Evolutionary conservation across 1,140 invertebrate genomes (phyloP).

Genomic region (Drosophila pectinifera): DNA sequence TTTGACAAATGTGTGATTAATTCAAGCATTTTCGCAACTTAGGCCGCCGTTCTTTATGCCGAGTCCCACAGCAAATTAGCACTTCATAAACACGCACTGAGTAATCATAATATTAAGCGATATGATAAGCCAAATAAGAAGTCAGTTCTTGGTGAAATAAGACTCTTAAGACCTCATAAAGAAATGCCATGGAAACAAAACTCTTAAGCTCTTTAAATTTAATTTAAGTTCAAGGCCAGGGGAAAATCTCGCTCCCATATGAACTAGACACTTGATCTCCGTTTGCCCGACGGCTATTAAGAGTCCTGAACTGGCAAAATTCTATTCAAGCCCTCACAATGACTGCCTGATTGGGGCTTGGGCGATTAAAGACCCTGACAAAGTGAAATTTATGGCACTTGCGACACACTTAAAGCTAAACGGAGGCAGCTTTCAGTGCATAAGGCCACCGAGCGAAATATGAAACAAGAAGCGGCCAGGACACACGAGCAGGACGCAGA

Average conservation of each 20-base stretch:
- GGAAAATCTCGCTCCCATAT: too few species aligned
- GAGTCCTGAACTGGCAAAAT: not conserved
- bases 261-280: not conserved
- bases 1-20: slow-evolving; percentile 81
- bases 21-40: slow-evolving; percentile 73
- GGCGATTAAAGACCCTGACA: slow-evolving; percentile 37
- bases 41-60: slow-evolving; percentile 61
- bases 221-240: too few species aligned
- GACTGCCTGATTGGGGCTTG: slow-evolving; percentile 43
- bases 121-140: not conserved
- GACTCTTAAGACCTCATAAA: too few species aligned
- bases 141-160: not conserved
- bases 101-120: not conserved
- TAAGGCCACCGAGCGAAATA: slow-evolving; percentile 46
- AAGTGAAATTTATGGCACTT: slow-evolving; percentile 57
- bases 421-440: slow-evolving; percentile 18
- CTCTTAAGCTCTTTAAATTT: not conserved
- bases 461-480: slow-evolving; percentile 49
- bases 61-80: slow-evolving; percentile 62
- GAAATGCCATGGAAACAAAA: too few species aligned
- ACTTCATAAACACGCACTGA: slow-evolving; percentile 56
- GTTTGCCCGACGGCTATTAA: not conserved
- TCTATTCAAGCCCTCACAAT: slow-evolving; percentile 32
- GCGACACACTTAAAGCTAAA: slow-evolving; percentile 37
- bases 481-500: not conserved